These are phyloP conservation scores for Conops quadrifasciatus DNA, from an alignment of 2,888 invertebrate genomes.

Conservation along the genomic window DNA sequence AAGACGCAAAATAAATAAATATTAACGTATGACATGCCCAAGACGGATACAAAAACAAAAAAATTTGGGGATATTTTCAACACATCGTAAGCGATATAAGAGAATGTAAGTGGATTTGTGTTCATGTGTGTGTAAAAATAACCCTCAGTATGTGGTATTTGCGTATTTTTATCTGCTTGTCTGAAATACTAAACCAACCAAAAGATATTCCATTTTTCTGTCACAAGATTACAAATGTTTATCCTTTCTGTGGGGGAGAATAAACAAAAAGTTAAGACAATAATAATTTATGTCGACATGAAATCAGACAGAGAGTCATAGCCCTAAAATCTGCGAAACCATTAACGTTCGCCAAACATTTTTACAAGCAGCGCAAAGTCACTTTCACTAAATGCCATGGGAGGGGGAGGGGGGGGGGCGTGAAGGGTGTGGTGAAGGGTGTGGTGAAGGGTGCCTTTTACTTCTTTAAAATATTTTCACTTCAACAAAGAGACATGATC, in stretches of 20 bases:
- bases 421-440: too few species aligned
- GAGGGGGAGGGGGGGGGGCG: not conserved
- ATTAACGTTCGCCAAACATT: too few species aligned
- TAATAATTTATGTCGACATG: constrained; percentile 25
- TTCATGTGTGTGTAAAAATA: not conserved
- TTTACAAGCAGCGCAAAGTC: too few species aligned
- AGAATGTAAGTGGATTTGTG: not conserved
- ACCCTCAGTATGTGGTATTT: not conserved
- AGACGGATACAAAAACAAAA: not conserved
- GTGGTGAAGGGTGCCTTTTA: too few species aligned
- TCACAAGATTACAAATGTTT: constrained; percentile 4
- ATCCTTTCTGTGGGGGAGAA: not conserved
- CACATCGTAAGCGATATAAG: constrained; percentile 10
- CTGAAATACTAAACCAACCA: not conserved
- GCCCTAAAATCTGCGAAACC: not conserved
- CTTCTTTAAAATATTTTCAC: too few species aligned
- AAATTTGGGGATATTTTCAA: not conserved
- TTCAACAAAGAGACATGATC: too few species aligned
- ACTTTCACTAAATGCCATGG: not conserved
- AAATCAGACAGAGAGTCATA: not conserved
- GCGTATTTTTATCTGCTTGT: not conserved
- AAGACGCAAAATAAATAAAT: not conserved
- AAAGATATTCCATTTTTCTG: not conserved
- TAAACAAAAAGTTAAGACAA: constrained; percentile 14
- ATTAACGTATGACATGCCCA: not conserved